Evolutionary conservation across 2,797 vertebrate genomes (phyloP).

Genomic region (Enteromius treurensis): DNA sequence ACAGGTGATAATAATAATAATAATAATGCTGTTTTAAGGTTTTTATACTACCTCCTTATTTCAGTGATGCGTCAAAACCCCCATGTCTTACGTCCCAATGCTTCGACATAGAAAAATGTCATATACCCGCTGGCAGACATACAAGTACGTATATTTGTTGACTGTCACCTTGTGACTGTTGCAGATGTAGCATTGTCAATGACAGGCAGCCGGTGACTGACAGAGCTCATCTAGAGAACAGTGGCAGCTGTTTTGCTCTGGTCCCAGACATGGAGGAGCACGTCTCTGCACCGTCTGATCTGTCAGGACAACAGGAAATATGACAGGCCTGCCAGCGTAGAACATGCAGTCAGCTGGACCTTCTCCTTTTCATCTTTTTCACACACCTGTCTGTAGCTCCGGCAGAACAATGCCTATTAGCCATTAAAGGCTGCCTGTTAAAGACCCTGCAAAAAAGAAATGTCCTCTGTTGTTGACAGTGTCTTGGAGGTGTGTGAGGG

Average conservation of each 20-base stretch:
- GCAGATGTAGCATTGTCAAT: slow-evolving; percentile 2
- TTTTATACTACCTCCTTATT: not conserved
- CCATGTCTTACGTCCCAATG: not conserved
- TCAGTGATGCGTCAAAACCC: not conserved
- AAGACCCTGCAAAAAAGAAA: not conserved
- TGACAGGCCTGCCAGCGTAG: slow-evolving; percentile 21
- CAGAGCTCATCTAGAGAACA: slow-evolving; percentile 32
- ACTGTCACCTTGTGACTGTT: not conserved
- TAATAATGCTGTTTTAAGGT: not conserved
- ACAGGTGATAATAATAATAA: not conserved
- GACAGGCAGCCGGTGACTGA: slow-evolving; percentile 15
- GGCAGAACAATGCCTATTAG: not conserved
- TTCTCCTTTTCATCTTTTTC: slow-evolving; percentile 14
- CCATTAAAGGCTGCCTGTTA: not conserved
- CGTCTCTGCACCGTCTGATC: not conserved
- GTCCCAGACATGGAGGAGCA: slow-evolving; percentile 1
- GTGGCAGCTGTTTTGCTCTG: not conserved
- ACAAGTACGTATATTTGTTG: not conserved
- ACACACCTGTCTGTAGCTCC: slow-evolving; percentile 28
- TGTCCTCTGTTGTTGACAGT: slow-evolving; percentile 21
- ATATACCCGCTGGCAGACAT: not conserved
- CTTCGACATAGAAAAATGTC: not conserved
- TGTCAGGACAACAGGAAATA: slow-evolving; percentile 37
- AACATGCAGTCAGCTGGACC: not conserved
- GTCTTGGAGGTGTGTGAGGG: slow-evolving; percentile 7